Base-by-base conservation (phyloP, 1,140 invertebrate species). In the Drosophila lacertosa region DNA sequence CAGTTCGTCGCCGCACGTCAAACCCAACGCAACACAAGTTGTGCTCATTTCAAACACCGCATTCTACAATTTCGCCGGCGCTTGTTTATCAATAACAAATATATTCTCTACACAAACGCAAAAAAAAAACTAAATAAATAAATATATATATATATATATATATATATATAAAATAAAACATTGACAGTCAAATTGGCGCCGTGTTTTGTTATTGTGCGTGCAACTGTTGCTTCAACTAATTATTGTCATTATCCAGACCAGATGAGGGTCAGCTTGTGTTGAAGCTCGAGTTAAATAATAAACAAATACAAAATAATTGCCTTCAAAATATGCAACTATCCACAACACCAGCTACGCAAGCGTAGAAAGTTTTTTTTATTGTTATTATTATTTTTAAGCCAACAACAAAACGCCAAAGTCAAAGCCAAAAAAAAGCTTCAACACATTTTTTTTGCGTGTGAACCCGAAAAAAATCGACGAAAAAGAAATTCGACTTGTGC, bases 311-410 rank as follows among this genome's bases (percentile, higher is more conserved):
- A 63, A 80, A 86, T 84, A 84, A 80, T 84, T 84, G 40, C 71
- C 20, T 42, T 71, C 42, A 60, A 80, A 72, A 76, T 86, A 77
- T 86, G 72, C 55, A 69, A 69, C 71, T 15, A 50, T 50, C 54
- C 55, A 64, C 53, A 78, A 74, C 58, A 62, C 50, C 33, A 74
- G 37, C 69, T 69, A 84, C 72, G 78, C 84, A 84, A 84, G 71
- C 63, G 68, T 84, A 84, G 81, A 84, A 84, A 84, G 81, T 84
- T 84, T 84, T 74, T 77, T 74, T 84, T 80, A 57, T 84, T 77
- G 74, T 84, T 80, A 57, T 84, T 77, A 86, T 57, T 82, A 75
- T 65, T 76, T 67, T 53, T 53, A 77, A 65, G 50, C 63, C 29
- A 45, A 60, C 58, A 59, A 60, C 6, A 59, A 65, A 62, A 53